A percentile compares a stretch with the other conserved stretches of the same genome.
These are phyloP conservation scores for Casuarius casuarius DNA, from an alignment of 2,113 vertebrate species.

Conservation along the genomic window DNA sequence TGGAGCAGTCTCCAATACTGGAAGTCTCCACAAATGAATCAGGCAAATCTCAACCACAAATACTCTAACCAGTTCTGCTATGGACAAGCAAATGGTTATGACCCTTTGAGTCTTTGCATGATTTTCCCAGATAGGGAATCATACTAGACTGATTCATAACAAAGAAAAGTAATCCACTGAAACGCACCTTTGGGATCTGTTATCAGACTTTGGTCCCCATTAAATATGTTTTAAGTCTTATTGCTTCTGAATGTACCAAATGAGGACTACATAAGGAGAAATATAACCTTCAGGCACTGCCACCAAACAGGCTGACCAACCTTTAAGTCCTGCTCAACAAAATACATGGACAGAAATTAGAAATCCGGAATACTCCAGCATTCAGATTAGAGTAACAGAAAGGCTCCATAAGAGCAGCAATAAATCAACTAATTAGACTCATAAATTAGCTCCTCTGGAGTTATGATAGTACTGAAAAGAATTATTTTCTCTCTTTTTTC, in stretches of 20 bases:
- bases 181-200: not conserved
- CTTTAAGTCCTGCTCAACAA: not conserved
- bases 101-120: not conserved
- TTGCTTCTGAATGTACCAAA: not conserved
- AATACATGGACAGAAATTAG: not conserved
- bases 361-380: not conserved
- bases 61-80: not conserved
- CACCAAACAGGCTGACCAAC: not conserved
- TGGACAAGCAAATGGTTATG: not conserved
- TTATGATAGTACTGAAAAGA: not conserved
- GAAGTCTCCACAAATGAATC: not conserved
- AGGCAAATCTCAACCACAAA: not conserved
- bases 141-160: not conserved
- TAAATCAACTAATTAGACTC: not conserved
- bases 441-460: not conserved
- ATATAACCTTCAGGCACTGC: not conserved
- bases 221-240: not conserved
- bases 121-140: not conserved
- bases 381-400: not conserved
- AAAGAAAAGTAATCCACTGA: not conserved
- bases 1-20: not conserved
- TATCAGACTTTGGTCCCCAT: not conserved
- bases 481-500: not conserved
- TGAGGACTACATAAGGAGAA: not conserved
- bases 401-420: not conserved